Evolutionary conservation across 2,797 vertebrate genomes (phyloP), one percentile per base, ranked within the genome.

Genomic region (Mionectes olivaceus): DNA sequence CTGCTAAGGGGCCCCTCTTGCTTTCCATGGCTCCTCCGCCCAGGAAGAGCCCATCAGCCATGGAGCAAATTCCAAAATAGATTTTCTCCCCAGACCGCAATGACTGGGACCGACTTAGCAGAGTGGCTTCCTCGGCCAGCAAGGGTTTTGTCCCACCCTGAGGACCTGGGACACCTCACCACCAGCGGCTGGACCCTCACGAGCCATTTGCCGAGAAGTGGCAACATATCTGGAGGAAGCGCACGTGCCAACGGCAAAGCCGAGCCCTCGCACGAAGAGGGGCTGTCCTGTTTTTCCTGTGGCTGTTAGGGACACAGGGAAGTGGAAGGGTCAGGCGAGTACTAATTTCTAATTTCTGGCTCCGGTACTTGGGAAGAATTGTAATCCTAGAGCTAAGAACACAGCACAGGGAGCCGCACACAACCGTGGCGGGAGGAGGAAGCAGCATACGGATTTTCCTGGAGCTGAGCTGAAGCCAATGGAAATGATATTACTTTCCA

Each of bases 391-490:
- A 75, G 85, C 50, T 5, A 24, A 79, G 65, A 8, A 32, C 19
- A 4, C 2, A 5, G 67, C 11, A 0, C 6, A 1, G 77, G 67
- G 69, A 79, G 75, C 69, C 3, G 2, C 77, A 11, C 27, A 1
- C 63, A 28, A 22, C 46, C 32, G 35, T 11, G 35, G 86, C 83
- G 12, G 61, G 8, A 92, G 91, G 77, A 95, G 91, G 87, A 87
- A 94, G 41, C 57, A 2, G 93, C 83, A 41, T 30, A 1, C 9
- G 32, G 84, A 50, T 91, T 95, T 92, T 94, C 82, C 83, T 74
- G 92, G 80, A 68, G 92, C 94, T 90, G 92, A 94, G 90, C 87
- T 78, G 89, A 69, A 95, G 92, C 91, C 91, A 93, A 80, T 90
- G 91, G 91, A 87, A 95, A 94, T 32, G 73, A 85, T 93, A 73